These are phyloP conservation scores for Acrobasis consociella DNA, from an alignment of 2,888 invertebrate species.

Conservation along the genomic window DNA sequence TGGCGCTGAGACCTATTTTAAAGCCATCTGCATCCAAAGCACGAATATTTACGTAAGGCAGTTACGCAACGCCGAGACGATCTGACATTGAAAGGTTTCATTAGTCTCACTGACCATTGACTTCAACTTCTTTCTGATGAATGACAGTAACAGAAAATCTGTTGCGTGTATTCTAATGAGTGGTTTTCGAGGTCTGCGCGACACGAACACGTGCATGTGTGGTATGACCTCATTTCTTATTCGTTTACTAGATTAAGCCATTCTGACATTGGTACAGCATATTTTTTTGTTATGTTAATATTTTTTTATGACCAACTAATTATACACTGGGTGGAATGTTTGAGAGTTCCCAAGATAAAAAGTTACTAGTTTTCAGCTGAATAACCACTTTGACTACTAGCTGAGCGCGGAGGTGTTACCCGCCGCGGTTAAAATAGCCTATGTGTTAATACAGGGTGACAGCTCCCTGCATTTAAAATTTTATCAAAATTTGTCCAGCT, in stretches of 20 bases:
- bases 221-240: constrained; percentile 14
- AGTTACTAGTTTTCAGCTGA: too few relatives aligned
- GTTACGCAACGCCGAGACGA: background rate
- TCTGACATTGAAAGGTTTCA: constrained; percentile 10
- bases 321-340: too few relatives aligned
- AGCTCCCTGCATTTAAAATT: too few relatives aligned
- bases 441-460: too few relatives aligned
- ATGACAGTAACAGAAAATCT: background rate
- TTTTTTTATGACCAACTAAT: too few relatives aligned
- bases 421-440: too few relatives aligned
- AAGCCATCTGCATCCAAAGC: constrained; percentile 13
- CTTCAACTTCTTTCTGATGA: background rate
- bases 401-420: too few relatives aligned
- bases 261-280: too few relatives aligned
- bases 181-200: background rate
- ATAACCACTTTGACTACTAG: too few relatives aligned
- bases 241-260: background rate
- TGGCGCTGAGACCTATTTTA: background rate
- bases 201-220: constrained; percentile 16
- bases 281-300: too few relatives aligned
- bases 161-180: constrained; percentile 12
- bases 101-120: constrained; percentile 9
- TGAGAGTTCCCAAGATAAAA: too few relatives aligned
- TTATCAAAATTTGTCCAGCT: too few relatives aligned
- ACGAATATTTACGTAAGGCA: constrained; percentile 9